Evolutionary conservation across 2,797 vertebrate species (phyloP), one percentile per base, ranked within the genome.

Genomic region (Australoheros facetus): DNA sequence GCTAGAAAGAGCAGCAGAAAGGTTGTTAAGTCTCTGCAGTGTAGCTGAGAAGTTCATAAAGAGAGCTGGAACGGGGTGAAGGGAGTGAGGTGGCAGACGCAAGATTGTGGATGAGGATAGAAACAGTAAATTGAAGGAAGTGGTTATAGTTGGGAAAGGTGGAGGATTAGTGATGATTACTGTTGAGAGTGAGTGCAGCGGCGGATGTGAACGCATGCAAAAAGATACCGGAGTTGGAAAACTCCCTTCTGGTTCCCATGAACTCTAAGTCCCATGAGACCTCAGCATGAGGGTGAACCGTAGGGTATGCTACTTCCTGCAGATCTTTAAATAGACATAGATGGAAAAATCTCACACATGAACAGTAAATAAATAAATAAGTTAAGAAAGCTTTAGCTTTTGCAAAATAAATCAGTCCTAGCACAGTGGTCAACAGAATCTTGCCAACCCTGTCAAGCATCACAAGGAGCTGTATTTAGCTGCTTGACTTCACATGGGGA

Each of bases 221-320:
- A 74, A 82, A 82, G 72, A 81, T 23, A 42, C 48, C 51, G 11
- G 73, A 90, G 84, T 74, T 11, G 5, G 75, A 85, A 86, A 87
- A 88, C 70, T 77, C 73, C 30, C 30, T 89, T 81, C 85, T 78
- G 66, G 89, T 94, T 95, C 93, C 86, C 93, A 94, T 92, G 90
- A 95, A 94, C 91, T 91, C 86, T n/a, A 42, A 71, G 19, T 91
- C 92, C 87, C 85, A 53, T 6, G 88, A 88, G 89, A 75, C 78
- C 70, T 74, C 48, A 64, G 71, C 9, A 5, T 57, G 73, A 71
- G 86, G 89, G 82, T 90, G 90, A 92, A 92, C 80, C 77, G 66
- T 39, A 11, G 89, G 87, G 30, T 92, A 64, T 19, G 1, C 79
- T 72, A 84, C 87, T 93, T 94, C 92, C 90, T 93, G 86, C 76